A percentile compares a stretch with the other conserved stretches of the same genome.
phyloP scores from a whole-genome alignment of 2,888 invertebrate species.

The Thecocarcelia acutangulata region DNA sequence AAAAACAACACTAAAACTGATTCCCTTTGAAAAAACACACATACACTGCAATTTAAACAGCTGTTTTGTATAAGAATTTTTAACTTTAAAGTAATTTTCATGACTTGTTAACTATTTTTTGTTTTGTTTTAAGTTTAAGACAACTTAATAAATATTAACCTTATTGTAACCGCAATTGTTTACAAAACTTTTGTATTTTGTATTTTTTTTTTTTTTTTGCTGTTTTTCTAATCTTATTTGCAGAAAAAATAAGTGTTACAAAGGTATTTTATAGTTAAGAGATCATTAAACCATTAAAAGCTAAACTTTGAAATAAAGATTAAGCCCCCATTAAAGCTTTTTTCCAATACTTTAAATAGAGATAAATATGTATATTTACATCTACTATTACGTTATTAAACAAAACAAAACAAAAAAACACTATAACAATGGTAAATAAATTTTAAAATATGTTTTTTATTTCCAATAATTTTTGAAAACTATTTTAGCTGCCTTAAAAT shows the following conservation, averaged over 20 bases:
- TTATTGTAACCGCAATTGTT: slow-evolving; percentile 57
- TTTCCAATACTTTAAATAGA: slow-evolving; percentile 34
- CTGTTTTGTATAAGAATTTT: slow-evolving; percentile 36
- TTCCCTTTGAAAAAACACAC: background rate
- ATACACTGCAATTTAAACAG: slow-evolving; percentile 49
- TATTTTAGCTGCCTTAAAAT: background rate
- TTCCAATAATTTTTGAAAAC: slow-evolving; percentile 13
- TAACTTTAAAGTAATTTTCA: slow-evolving; percentile 37
- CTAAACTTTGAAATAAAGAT: slow-evolving; percentile 43
- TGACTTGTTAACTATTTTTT: slow-evolving; percentile 16
- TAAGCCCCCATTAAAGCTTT: slow-evolving; percentile 33
- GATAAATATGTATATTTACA: background rate
- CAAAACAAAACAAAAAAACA: background rate
- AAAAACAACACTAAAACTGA: background rate
- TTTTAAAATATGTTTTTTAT: slow-evolving; percentile 46
- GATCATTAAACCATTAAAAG: slow-evolving; percentile 61
- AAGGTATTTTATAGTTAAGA: slow-evolving; percentile 59
- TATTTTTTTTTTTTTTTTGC: slow-evolving; percentile 9
- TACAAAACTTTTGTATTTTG: background rate
- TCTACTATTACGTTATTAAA: background rate
- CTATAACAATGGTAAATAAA: slow-evolving; percentile 54
- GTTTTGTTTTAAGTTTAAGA: slow-evolving; percentile 41
- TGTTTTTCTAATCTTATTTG: background rate
- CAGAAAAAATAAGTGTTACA: slow-evolving; percentile 49
- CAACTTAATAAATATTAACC: slow-evolving; percentile 67